Base-by-base conservation (phyloP, 2,888 invertebrate genomes). In the Pyralis farinalis region DNA sequence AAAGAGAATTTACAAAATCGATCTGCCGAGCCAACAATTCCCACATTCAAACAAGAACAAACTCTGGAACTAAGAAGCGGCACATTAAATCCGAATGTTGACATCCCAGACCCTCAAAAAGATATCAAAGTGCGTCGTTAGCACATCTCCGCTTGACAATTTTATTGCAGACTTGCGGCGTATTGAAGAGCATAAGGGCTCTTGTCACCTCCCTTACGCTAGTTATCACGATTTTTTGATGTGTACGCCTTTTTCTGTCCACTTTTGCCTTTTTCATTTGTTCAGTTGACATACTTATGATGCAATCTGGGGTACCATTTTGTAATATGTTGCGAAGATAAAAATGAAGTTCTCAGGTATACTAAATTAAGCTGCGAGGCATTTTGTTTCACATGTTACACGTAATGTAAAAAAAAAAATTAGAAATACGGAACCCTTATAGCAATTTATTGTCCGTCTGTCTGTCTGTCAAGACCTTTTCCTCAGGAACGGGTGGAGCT, bases 211-310 rank as follows among this genome's bases (percentile, higher is more conserved):
- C 76, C 78, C 78, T 81, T 58, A 71, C 81, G 79, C 82, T 83
- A 86, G 85, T 87, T 86, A 86, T 79, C 78, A 74, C 76, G 39
- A 71, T 75, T 78, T 16, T 79, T 71, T 80, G 76, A 72, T 72
- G 74, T 67, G 72, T 68, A 69, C 65, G 74, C 68, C 71, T 76
- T 82, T 79, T 72, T 69, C 53, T 53, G 58, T 44, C 58, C 67
- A 58, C 64, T 66, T 60, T 52, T 63, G 25, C 44, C 51, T 53
- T 58, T 47, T 65, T 65, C 61, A 71, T 65, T 68, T 59, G 51
- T 60, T 41, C 43, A 37, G 40, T 22, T 36, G 25, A 25, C 25
- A 8, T 7, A 25, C 25, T 25, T 25, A 4, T 25, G 25, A 7
- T 7, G 25, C 25, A 25, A 25, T 25, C 7, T 25, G n/a, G n/a